Percentiles rank a stretch among this genome's conserved stretches.
Conservation (phyloP, 1,140 invertebrate genomes). For the Drosophila aff. region DNA sequence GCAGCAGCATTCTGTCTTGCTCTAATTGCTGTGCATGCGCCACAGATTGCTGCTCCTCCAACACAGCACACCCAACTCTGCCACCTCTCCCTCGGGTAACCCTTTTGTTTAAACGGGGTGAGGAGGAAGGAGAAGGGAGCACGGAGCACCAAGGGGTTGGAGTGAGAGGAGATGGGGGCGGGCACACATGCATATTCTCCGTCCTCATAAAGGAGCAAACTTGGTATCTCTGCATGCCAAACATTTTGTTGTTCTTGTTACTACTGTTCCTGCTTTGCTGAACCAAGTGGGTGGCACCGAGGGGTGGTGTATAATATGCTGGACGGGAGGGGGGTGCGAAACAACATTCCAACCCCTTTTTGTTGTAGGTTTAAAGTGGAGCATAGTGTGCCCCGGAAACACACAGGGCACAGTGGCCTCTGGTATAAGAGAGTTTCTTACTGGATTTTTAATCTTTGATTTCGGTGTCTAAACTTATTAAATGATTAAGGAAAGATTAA, state of each 20-base stretch:
- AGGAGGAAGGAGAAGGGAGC: neutral
- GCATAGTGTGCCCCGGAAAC: conserved; percentile 23
- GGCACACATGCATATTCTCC: conserved; percentile 36
- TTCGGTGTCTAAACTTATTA: neutral
- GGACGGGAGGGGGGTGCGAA: neutral
- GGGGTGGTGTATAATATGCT: neutral
- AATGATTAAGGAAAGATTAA: neutral
- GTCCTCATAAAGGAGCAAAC: conserved; percentile 35
- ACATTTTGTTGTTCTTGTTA: conserved; percentile 47
- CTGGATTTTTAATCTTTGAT: neutral
- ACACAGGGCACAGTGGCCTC: neutral
- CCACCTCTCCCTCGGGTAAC: conserved; percentile 21
- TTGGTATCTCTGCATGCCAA: conserved; percentile 76
- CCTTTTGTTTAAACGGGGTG: conserved; percentile 49
- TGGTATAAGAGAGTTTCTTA: neutral
- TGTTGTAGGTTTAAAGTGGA: conserved; percentile 23
- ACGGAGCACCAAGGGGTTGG: no score
- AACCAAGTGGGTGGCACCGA: neutral
- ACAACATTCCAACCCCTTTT: conserved; percentile 38
- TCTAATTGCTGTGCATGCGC: conserved; percentile 71
- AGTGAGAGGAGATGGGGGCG: neutral
- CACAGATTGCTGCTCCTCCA: conserved; percentile 21
- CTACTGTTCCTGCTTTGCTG: conserved; percentile 21
- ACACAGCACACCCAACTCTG: neutral
- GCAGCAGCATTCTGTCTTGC: conserved; percentile 54